Evolutionary conservation across 2,113 vertebrate genomes (phyloP), one percentile per base, ranked within the genome.

Genomic region (Aptenodytes forsteri): DNA sequence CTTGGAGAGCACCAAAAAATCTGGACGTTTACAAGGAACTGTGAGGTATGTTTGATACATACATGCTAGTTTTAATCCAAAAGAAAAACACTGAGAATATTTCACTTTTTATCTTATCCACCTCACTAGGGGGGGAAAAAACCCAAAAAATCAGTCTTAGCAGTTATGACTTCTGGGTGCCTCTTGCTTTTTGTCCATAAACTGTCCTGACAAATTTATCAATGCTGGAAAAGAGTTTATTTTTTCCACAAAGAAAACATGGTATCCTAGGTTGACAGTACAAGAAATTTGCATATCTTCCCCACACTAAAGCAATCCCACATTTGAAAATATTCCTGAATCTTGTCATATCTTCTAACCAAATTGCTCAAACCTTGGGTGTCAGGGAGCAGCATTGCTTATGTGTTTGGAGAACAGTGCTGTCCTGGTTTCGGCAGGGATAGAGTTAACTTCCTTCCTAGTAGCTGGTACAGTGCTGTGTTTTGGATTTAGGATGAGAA

Each of bases 91-190:
- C 10, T 26, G 77, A 58, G n/a, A 66, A 1, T 83, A 62, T 80
- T 86, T 73, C 23, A 7, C 30, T 42, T 70, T 81, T 80, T 54
- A 18, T 76, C 1, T 1, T 64, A 27, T 11, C 7, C 11, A 44
- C 12, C 8, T 83, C 32, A 27, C 7, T 19, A 8, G 9, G 1
- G 6, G 11, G 13, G 2, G 1, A 1, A 14, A 21, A 2, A 17
- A 5, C 8, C 8, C 1, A 23, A 49, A 67, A 82, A n/a, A 6
- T 76, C 61, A 29, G 13, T 65, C 81, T 86, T 42, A 20, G 55
- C 22, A 55, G 25, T 6, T 6, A 30, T 70, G 44, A 77, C 27
- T 86, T 77, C 69, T 78, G 36, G 3, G 9, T 73, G 7, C 42
- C 20, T 86, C 59, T 83, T 83, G 30, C 2, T 58, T 52, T 90